Conservation (phyloP, 2,113 vertebrate genomes). For the Spermophilus dauricus region DNA sequence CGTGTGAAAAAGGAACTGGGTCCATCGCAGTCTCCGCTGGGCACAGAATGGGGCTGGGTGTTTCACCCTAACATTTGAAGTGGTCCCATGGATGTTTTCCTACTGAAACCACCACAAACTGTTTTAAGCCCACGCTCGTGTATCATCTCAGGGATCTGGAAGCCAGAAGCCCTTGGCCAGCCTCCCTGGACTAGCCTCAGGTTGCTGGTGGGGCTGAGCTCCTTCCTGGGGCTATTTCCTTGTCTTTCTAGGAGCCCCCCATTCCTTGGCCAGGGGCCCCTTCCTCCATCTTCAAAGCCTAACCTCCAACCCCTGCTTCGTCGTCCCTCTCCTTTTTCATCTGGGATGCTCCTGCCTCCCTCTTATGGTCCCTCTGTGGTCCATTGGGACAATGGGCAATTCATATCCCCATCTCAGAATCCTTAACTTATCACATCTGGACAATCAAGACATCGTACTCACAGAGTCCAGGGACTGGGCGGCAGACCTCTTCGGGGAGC, state of each 20-base stretch:
- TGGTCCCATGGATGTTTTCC: not conserved
- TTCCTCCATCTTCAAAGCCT: not conserved
- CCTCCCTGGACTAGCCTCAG: not conserved
- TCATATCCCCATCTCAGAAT: not conserved
- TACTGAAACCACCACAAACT: not conserved
- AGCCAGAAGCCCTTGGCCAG: not conserved
- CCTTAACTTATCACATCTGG: not conserved
- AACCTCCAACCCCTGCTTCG: accelerated
- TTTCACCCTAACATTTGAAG: not conserved
- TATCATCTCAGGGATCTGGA: not conserved
- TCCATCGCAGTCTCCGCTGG: not conserved
- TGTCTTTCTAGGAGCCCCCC: not conserved
- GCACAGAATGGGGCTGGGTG: accelerated
- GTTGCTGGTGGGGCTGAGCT: accelerated
- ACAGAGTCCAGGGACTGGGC: not conserved
- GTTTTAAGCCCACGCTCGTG: not conserved
- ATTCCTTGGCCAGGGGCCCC: accelerated
- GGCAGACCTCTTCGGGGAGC: not conserved
- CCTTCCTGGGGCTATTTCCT: not conserved
- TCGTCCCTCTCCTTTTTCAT: not conserved
- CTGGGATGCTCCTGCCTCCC: not conserved
- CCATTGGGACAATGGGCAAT: not conserved
- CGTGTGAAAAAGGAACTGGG: not conserved
- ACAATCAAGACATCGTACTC: not conserved
- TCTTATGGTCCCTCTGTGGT: not conserved